Evolutionary conservation across 1,140 invertebrate species (phyloP).

Genomic region (Parapsyche elsis): DNA sequence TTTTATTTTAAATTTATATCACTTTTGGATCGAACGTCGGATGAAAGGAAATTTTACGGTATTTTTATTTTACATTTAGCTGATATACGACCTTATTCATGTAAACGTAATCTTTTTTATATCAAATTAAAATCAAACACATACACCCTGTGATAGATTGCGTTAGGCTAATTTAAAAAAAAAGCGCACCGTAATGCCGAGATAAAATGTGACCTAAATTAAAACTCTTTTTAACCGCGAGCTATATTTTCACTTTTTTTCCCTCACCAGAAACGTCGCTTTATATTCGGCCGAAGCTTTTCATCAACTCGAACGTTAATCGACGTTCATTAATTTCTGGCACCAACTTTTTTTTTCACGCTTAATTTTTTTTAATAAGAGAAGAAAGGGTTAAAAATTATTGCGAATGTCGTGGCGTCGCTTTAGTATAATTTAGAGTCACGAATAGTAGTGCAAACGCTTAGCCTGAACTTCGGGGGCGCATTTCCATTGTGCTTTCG

Average conservation of each 20-base stretch:
- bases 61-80: not conserved
- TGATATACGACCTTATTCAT: not conserved
- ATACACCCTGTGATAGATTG: slow-evolving; percentile 9
- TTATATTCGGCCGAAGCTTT: not conserved
- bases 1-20: not conserved
- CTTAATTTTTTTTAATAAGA: too few relatives aligned
- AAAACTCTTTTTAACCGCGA: slow-evolving; percentile 9
- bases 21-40: not conserved
- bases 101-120: slow-evolving; percentile 8
- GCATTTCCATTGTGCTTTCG: too few relatives aligned
- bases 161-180: not conserved
- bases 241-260: not conserved
- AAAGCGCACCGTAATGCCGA: slow-evolving; percentile 7
- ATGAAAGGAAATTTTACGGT: not conserved
- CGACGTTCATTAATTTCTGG: slow-evolving; percentile 1
- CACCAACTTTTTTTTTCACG: too few relatives aligned
- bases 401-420: too few relatives aligned
- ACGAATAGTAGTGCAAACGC: too few relatives aligned
- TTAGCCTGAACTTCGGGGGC: too few relatives aligned
- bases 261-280: not conserved
- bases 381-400: too few relatives aligned
- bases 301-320: not conserved
- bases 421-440: too few relatives aligned
- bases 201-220: slow-evolving; percentile 16
- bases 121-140: slow-evolving; percentile 1